Evolutionary conservation across 2,888 invertebrate species (phyloP).

Genomic region (Drosophila putrida): DNA sequence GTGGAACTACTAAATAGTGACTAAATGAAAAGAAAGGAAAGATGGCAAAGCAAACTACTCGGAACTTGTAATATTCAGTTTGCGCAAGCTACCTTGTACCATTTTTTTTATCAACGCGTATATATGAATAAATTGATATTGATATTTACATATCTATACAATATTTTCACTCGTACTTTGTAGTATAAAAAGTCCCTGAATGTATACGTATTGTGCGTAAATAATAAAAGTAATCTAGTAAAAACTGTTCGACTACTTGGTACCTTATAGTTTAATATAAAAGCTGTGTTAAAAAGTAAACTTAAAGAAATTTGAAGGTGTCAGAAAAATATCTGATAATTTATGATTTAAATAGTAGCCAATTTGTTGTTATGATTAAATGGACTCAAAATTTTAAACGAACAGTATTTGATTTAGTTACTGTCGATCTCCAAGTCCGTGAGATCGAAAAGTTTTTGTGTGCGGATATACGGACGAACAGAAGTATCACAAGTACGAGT

Average conservation of each 20-base stretch:
- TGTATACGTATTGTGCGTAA: too few relatives aligned
- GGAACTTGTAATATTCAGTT: slow-evolving; percentile 11
- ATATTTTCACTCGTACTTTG: not conserved
- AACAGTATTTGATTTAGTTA: not conserved
- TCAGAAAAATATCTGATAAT: too few relatives aligned
- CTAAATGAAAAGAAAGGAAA: too few relatives aligned
- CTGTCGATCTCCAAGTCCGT: too few relatives aligned
- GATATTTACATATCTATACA: not conserved
- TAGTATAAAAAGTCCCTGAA: not conserved
- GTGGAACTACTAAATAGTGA: too few relatives aligned
- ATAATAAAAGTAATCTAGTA: not conserved
- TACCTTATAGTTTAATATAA: not conserved
- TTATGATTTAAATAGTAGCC: too few relatives aligned
- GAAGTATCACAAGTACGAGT: not conserved
- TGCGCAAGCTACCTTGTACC: not conserved
- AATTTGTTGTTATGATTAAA: not conserved
- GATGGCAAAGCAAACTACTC: not conserved
- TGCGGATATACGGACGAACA: not conserved
- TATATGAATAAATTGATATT: not conserved
- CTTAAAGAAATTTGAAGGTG: too few relatives aligned
- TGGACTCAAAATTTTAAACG: not conserved
- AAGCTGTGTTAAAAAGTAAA: too few relatives aligned
- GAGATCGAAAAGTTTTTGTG: not conserved
- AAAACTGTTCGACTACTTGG: not conserved
- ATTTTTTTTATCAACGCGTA: not conserved